Evolutionary conservation across 2,113 vertebrate species (phyloP).

Genomic region (Motacilla alba): DNA sequence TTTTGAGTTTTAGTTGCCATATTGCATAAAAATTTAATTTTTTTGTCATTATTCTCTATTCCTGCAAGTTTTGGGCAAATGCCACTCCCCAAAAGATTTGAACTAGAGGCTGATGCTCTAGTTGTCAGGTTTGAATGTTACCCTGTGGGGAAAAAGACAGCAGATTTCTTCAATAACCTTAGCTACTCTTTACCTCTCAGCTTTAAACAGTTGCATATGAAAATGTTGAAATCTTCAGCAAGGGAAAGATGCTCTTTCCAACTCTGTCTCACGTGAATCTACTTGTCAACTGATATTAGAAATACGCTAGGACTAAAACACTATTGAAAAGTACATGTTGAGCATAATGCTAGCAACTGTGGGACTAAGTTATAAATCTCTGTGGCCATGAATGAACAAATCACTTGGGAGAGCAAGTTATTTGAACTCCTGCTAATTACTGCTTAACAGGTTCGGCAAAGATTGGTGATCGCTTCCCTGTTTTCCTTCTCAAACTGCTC

Average conservation of each 20-base stretch:
- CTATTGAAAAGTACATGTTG: background rate
- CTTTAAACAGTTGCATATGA: background rate
- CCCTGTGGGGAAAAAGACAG: background rate
- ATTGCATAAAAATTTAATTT: background rate
- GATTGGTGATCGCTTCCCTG: background rate
- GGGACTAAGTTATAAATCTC: background rate
- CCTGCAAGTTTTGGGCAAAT: constrained; percentile 7
- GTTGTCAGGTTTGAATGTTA: background rate
- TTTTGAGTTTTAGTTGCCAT: background rate
- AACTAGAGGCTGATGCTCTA: background rate
- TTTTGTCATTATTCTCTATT: background rate
- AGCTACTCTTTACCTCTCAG: constrained; percentile 26
- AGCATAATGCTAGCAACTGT: background rate
- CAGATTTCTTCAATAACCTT: background rate
- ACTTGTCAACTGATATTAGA: background rate
- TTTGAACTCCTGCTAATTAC: background rate
- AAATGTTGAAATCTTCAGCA: background rate
- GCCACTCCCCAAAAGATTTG: background rate
- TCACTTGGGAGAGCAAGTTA: background rate
- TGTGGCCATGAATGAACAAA: background rate
- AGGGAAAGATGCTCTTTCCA: background rate
- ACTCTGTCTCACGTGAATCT: background rate
- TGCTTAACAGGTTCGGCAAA: background rate
- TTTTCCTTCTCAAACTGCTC: background rate
- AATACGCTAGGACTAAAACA: background rate